These are phyloP conservation scores for Gorsachius magnificus DNA, from an alignment of 2,797 vertebrate genomes.

Conservation along the genomic window DNA sequence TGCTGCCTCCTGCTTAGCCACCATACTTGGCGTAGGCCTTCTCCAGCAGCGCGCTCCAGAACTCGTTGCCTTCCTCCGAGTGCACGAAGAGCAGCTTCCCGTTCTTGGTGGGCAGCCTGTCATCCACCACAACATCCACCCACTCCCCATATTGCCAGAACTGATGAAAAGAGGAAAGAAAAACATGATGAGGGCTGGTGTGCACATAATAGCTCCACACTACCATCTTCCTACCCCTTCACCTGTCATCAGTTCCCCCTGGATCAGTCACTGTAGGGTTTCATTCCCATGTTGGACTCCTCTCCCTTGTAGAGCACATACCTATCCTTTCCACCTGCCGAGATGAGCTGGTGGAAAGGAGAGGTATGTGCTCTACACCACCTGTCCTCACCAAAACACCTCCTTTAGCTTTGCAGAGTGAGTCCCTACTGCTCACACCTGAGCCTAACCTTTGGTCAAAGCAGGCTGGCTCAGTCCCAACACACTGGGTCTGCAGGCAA, in stretches of 20 bases:
- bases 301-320: not conserved
- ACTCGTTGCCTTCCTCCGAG: conserved; percentile 75
- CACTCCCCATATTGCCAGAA: conserved; percentile 93
- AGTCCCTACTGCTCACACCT: not conserved
- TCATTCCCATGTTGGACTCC: not conserved
- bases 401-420: not conserved
- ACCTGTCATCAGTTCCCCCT: not conserved
- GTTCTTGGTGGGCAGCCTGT: conserved; percentile 78
- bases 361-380: not conserved
- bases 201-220: rapidly evolving
- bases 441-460: not conserved
- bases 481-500: not conserved
- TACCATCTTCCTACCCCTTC: not conserved
- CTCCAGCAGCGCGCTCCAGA: conserved; percentile 77
- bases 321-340: not conserved
- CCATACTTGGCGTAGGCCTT: conserved; percentile 79
- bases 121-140: conserved; percentile 90
- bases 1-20: not conserved
- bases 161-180: conserved; percentile 53
- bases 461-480: not conserved
- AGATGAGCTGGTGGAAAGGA: not conserved
- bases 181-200: not conserved
- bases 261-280: not conserved
- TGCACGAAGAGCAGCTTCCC: conserved; percentile 88
- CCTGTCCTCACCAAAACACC: not conserved